Evolutionary conservation across 2,797 vertebrate species (phyloP).

Genomic region (Peromyscus attwateri): DNA sequence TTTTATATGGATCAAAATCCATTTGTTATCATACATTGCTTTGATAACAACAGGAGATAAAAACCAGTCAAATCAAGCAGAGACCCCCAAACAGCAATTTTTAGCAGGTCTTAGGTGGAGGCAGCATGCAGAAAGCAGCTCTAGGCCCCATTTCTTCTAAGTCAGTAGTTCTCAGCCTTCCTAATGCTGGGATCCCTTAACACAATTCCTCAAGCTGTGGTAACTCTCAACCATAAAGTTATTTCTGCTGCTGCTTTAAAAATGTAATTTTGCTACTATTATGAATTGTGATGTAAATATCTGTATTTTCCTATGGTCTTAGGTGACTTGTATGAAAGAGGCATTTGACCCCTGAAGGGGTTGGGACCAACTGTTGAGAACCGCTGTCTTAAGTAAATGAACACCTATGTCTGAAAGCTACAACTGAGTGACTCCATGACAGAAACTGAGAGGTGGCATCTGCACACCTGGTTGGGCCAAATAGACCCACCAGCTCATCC

Average conservation of each 20-base stretch:
- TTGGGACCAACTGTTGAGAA: too few species aligned
- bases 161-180: not conserved
- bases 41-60: not conserved
- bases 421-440: not conserved
- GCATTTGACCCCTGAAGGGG: not conserved
- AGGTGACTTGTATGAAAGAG: not conserved
- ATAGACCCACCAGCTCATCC: not conserved
- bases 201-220: not conserved
- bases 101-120: not conserved
- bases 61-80: not conserved
- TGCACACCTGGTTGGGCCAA: not conserved
- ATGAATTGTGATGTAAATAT: not conserved
- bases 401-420: not conserved
- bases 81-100: not conserved
- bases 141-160: not conserved
- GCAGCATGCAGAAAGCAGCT: not conserved
- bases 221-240: not conserved
- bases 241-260: not conserved
- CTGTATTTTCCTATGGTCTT: not conserved
- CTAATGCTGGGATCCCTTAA: not conserved
- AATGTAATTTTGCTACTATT: not conserved
- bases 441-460: not conserved
- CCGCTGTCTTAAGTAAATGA: not conserved
- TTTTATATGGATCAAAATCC: not conserved
- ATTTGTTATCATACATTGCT: not conserved